Base-by-base conservation (phyloP, 2,797 vertebrate species). In the Falco concolor region DNA sequence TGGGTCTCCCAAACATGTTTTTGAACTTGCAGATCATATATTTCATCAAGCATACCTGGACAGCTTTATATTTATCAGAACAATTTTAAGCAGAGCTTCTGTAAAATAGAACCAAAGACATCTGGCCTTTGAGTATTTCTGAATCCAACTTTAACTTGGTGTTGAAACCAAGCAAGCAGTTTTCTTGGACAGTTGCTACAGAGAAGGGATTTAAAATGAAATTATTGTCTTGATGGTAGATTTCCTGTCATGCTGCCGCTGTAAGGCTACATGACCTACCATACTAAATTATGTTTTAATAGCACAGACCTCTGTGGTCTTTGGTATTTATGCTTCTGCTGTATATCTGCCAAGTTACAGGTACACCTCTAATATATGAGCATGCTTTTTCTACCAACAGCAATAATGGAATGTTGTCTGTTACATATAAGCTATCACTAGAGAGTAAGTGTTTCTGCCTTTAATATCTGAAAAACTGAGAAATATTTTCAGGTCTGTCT, bases 221-320 rank as follows among this genome's bases (percentile, higher is more conserved):
- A 86, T 78, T 9, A 77, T 93, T 73, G 87, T 92, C 84, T 93
- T 87, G 64, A 59, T 89, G 50, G 87, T 86, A 75, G 89, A 75
- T 87, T 88, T 93, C 52, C 44, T 93, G 63, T 94, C 67, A 30
- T 70, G n/a, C 61, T 90, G 65, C 87, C 4, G 9, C 40, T 87
- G 10, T 77, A 77, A 93, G 50, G 75, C 78, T 90, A 23, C 4
- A 6, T 90, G 91, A 88, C 67, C 56, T 88, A 84, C 54, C 85
- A 88, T 72, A 75, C 52, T 95, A 93, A 95, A 81, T 92, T 88
- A 86, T 34, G 12, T 78, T 86, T 63, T 86, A 95, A 88, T 91
- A 90, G 54, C 63, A 60, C 69, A 88, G 50, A 84, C 80, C 53
- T 93, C 61, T 81, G 52, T 90, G 57, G 67, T 87, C 61, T 85